These are phyloP conservation scores for Amblyjoppa proteus DNA, from an alignment of 2,888 invertebrate genomes.

Conservation along the genomic window DNA sequence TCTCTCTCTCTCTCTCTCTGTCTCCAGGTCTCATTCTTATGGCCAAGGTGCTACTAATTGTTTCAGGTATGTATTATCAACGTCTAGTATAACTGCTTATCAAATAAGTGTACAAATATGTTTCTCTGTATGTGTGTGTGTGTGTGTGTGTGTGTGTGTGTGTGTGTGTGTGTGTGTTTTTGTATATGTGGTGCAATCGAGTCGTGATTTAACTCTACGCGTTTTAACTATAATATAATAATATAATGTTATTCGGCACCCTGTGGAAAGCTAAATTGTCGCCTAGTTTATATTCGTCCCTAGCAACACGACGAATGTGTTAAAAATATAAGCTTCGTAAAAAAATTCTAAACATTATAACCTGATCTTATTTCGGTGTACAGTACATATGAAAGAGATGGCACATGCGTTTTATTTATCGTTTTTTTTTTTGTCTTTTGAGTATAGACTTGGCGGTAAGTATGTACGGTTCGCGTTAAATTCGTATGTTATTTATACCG, in stretches of 20 bases:
- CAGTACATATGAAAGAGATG: conserved; percentile 78
- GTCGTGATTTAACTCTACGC: conserved; percentile 52
- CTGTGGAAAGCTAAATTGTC: conserved; percentile 57
- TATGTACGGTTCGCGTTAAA: conserved; percentile 49
- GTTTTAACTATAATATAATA: conserved; percentile 42
- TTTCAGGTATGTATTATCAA: conserved; percentile 57
- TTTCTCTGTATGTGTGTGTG: conserved; percentile 10
- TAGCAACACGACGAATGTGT: conserved; percentile 54
- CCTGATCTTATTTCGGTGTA: conserved; percentile 72
- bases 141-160: conserved; percentile 12
- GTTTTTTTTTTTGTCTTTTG: conserved; percentile 27
- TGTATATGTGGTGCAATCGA: conserved; percentile 48
- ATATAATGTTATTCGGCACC: conserved; percentile 54
- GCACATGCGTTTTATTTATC: conserved; percentile 76
- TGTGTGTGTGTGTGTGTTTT: conserved; percentile 14
- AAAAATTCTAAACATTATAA: conserved; percentile 75
- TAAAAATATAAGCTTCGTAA: conserved; percentile 79
- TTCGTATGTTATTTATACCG: conserved; percentile 47
- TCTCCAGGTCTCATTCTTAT: conserved; percentile 38
- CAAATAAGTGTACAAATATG: conserved; percentile 55
- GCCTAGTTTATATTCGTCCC: conserved; percentile 30
- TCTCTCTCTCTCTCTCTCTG: conserved; percentile 31
- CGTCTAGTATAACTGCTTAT: conserved; percentile 62
- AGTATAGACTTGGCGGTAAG: conserved; percentile 46
- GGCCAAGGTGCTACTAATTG: conserved; percentile 51